These are phyloP conservation scores for Stylophora pistillata DNA, from an alignment of 64 coral and sea anemone species.

Conservation along the genomic window DNA sequence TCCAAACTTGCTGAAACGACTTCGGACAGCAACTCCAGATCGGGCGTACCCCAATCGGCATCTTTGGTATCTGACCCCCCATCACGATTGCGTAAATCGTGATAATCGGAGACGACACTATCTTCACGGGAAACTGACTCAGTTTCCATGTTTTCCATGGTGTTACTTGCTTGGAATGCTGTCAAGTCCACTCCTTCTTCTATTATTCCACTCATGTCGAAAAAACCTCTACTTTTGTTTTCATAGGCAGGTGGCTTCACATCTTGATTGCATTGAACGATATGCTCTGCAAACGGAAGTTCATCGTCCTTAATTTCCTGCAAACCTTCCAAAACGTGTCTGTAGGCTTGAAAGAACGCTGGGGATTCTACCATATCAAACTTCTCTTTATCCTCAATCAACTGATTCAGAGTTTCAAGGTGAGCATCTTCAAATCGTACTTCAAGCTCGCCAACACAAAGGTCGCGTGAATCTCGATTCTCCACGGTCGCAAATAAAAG, in stretches of 20 bases:
- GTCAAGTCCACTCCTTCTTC: background rate
- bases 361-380: constrained; percentile 91
- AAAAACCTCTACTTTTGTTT: background rate
- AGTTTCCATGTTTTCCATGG: background rate
- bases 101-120: no score
- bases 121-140: background rate
- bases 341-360: constrained; percentile 78
- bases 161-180: background rate
- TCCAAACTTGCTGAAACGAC: background rate
- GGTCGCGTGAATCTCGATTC: constrained; percentile 35
- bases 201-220: constrained; percentile 16
- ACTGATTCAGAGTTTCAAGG: background rate
- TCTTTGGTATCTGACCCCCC: no score
- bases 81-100: no score
- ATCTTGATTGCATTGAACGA: constrained; percentile 25
- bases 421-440: constrained; percentile 69
- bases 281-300: constrained; percentile 43
- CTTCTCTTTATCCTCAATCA: constrained; percentile 21
- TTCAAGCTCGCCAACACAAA: constrained; percentile 66
- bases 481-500: constrained; percentile 75
- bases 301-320: constrained; percentile 16
- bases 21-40: background rate
- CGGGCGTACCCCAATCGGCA: background rate
- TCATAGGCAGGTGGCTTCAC: constrained; percentile 5
- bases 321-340: constrained; percentile 56